These are phyloP conservation scores for Paguma larvata DNA, from an alignment of 2,797 vertebrate species.

Conservation along the genomic window DNA sequence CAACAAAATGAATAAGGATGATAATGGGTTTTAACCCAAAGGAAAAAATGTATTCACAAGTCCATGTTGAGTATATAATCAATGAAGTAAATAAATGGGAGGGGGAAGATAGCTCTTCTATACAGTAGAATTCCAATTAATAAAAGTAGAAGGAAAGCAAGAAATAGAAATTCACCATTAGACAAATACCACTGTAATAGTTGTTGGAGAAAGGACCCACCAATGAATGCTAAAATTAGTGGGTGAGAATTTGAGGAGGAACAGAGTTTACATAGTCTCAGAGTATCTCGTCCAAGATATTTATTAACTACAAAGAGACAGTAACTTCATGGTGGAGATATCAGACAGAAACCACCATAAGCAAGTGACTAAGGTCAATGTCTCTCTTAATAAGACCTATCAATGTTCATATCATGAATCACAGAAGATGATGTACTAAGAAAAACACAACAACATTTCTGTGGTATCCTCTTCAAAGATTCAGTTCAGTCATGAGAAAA, in stretches of 20 bases:
- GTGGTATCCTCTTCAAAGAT: background rate
- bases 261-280: background rate
- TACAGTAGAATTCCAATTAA: background rate
- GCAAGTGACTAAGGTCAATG: background rate
- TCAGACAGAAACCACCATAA: background rate
- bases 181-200: background rate
- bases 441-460: background rate
- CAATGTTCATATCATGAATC: background rate
- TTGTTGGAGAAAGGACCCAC: background rate
- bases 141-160: slow-evolving; percentile 32
- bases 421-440: background rate
- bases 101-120: background rate
- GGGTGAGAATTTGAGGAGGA: background rate
- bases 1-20: background rate
- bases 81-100: background rate
- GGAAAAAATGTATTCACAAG: background rate
- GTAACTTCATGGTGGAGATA: background rate
- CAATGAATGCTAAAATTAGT: background rate
- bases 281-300: background rate
- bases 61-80: background rate
- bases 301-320: background rate
- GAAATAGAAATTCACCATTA: background rate
- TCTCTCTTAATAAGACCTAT: background rate
- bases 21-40: background rate
- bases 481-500: background rate